Evolutionary conservation across 2,888 invertebrate species (phyloP), one percentile per base, ranked within the genome.

Genomic region (Drosophila longiperda): DNA sequence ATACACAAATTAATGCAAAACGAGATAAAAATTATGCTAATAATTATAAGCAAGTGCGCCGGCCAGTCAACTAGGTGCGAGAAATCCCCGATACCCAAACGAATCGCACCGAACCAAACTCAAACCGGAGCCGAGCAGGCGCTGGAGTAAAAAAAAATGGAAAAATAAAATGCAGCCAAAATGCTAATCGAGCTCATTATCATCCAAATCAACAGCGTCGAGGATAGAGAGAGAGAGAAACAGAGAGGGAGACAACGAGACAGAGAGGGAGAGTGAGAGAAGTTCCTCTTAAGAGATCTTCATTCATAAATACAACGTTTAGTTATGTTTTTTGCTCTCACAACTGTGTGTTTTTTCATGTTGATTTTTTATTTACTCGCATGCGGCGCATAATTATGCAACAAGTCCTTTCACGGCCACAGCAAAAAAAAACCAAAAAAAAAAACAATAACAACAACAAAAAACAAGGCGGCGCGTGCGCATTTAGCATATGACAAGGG

Each of bases 121-220:
- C 33, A 57, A 64, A 61, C 57, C 64, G 70, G 52, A 62, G 59
- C 23, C 49, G 69, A 57, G 26, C 42, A 38, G 54, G 52, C 36
- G 26, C 23, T 33, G 68, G 23, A 54, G 12, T 59, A 65, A 57
- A 58, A 73, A 55, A 73, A 78, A 83, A 86, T 33, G 66, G n/a
- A 54, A 11, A 58, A 57, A 73, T 78, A 83, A 86, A 82, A 72
- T 87, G 87, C 89, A 87, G 73, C 70, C 84, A 74, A 91, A 91
- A 90, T 90, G 91, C 87, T 91, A 91, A 90, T 89, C 90, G 74
- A 57, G 83, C 85, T 91, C 91, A 90, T 90, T 90, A 90, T 89
- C 89, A 91, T 77, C 87, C 68, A 80, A 90, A 90, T 83, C 86
- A 89, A 78, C 83, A 71, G 67, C 75, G 72, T 50, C 69, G 65